A percentile compares a stretch with the other conserved stretches of the same genome.
Conservation (phyloP, 2,797 vertebrate species). For the Allobates femoralis region DNA sequence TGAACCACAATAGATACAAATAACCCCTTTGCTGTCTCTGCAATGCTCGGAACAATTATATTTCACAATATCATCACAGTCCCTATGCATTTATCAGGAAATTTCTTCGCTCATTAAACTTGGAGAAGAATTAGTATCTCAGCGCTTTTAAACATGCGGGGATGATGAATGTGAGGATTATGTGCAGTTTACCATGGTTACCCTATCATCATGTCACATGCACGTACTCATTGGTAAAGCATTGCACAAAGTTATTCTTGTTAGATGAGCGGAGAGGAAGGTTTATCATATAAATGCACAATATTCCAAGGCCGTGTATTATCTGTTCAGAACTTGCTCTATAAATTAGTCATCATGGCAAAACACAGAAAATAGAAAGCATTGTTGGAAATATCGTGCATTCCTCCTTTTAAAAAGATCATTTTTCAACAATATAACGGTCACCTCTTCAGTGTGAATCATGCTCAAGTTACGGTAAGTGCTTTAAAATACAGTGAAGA, state of each 20-base stretch:
- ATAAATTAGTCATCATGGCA: background rate
- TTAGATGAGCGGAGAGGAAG: background rate
- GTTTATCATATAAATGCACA: background rate
- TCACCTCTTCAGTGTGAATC: background rate
- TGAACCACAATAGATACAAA: background rate
- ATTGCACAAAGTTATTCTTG: background rate
- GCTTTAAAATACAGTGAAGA: background rate
- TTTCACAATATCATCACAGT: background rate
- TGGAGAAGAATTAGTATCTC: background rate
- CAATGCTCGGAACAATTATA: background rate
- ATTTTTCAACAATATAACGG: background rate
- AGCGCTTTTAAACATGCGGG: background rate
- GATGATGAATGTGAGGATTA: constrained; percentile 13
- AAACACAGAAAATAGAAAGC: background rate
- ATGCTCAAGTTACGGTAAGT: background rate
- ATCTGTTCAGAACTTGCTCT: background rate
- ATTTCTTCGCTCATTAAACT: background rate
- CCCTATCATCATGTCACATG: constrained; percentile 11
- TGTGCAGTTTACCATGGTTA: background rate
- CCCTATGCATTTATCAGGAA: background rate
- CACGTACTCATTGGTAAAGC: background rate
- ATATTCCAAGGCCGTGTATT: constrained; percentile 4
- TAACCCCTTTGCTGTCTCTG: background rate
- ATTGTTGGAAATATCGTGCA: background rate
- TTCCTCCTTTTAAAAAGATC: background rate